Conservation (phyloP, 2,888 invertebrate species). For the Caenorhabditis sp. region DNA sequence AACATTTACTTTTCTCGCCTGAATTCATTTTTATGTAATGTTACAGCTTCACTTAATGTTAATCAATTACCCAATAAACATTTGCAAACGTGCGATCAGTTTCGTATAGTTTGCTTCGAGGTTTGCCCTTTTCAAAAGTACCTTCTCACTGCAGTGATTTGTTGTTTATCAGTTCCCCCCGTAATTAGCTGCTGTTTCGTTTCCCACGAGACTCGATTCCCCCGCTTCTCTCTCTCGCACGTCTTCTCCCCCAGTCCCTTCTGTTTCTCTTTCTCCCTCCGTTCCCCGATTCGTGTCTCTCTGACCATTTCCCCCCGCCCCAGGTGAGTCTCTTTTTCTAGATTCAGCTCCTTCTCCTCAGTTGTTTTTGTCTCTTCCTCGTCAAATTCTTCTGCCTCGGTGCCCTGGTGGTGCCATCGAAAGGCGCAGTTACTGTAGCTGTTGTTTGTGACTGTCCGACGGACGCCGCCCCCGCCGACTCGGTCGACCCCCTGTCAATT, state of each 20-base stretch:
- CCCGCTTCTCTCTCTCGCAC: not conserved
- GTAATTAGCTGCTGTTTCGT: conserved; percentile 22
- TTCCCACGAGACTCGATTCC: conserved; percentile 15
- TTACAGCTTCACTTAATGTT: too few species aligned
- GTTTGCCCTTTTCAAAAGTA: not conserved
- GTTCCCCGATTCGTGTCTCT: not conserved
- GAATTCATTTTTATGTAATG: too few species aligned
- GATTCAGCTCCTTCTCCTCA: not conserved
- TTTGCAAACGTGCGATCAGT: too few species aligned
- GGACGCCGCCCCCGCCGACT: not conserved
- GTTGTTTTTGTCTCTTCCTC: conserved; percentile 6
- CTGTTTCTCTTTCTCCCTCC: not conserved
- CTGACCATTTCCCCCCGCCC: too few species aligned
- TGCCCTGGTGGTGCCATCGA: too few species aligned
- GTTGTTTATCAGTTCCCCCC: not conserved
- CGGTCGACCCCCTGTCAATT: too few species aligned
- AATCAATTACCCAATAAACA: too few species aligned
- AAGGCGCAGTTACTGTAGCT: conserved; percentile 2
- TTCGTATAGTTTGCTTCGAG: not conserved
- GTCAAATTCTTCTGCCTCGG: conserved; percentile 10
- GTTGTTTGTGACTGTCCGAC: not conserved
- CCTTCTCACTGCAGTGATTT: not conserved
- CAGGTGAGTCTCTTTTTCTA: conserved; percentile 4
- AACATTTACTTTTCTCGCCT: too few species aligned
- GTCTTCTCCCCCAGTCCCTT: not conserved